Evolutionary conservation across 2,888 invertebrate genomes (phyloP).

Genomic region (Euplexia lucipara): DNA sequence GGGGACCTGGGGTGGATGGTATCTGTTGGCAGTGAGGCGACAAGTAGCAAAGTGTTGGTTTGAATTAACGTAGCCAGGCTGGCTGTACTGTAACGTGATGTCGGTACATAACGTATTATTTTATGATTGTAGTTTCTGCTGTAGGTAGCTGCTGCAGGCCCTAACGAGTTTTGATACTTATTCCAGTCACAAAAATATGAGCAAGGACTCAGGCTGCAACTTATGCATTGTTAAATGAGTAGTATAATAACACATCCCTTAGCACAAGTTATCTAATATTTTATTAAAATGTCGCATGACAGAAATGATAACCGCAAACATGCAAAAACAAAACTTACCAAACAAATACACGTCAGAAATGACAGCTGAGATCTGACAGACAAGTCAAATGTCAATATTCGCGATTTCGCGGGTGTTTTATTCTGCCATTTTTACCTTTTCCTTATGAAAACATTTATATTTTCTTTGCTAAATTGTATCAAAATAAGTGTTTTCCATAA

Average conservation of each 20-base stretch:
- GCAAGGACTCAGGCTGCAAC: no score
- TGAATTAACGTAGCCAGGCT: no score
- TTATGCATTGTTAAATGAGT: no score
- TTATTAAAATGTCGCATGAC: neutral
- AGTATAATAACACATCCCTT: no score
- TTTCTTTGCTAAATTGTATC: conserved; percentile 3
- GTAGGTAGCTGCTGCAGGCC: no score
- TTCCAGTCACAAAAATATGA: neutral
- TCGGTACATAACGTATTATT: no score
- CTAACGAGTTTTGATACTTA: no score
- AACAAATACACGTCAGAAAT: neutral
- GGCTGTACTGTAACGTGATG: no score
- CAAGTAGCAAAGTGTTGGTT: neutral
- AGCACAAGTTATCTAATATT: no score
- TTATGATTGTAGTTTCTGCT: no score
- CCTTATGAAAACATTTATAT: neutral
- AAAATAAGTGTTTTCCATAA: neutral
- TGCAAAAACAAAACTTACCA: conserved; percentile 22
- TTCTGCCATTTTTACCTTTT: conserved; percentile 30
- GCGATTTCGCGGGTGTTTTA: conserved; percentile 60
- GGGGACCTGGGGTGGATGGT: neutral
- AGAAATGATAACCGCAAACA: neutral
- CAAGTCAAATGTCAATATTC: conserved; percentile 56
- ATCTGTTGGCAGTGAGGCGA: conserved; percentile 1
- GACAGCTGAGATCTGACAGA: no score